Evolutionary conservation across 2,888 invertebrate genomes (phyloP).

Genomic region (Bruchidius siliquastri): DNA sequence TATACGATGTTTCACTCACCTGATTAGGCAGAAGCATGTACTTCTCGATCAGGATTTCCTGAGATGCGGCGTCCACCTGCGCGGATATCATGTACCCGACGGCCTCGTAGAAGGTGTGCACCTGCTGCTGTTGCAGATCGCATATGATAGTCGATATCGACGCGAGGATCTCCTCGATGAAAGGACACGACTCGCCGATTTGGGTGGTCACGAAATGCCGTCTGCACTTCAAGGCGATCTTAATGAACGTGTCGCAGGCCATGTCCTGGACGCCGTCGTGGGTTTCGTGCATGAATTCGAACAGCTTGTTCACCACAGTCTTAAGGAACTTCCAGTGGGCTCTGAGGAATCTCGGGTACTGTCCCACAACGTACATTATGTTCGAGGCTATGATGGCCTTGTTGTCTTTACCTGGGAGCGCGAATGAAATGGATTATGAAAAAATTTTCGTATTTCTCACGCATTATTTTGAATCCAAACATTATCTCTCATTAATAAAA

Average conservation of each 20-base stretch:
- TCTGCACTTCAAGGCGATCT: constrained; percentile 97
- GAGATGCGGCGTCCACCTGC: constrained; percentile 83
- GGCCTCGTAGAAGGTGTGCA: constrained; percentile 99
- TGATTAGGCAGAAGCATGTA: constrained; percentile 98
- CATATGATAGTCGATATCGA: constrained; percentile 97
- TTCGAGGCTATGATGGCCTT: constrained; percentile 99
- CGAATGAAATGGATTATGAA: no score
- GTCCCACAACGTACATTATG: constrained; percentile 99
- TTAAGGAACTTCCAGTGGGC: constrained; percentile 99
- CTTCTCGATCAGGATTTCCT: constrained; percentile 92
- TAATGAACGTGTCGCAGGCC: constrained; percentile 99
- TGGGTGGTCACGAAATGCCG: constrained; percentile 96
- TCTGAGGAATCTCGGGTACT: constrained; percentile 95
- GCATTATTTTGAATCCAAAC: no score
- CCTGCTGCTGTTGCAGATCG: constrained; percentile 97
- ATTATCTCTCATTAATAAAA: no score
- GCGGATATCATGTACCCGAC: constrained; percentile 99
- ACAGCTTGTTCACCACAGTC: constrained; percentile 98
- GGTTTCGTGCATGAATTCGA: constrained; percentile 99
- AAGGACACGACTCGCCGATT: constrained; percentile 93
- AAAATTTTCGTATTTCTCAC: no score
- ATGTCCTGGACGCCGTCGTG: constrained; percentile 99
- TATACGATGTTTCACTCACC: no score
- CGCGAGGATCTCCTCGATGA: constrained; percentile 96
- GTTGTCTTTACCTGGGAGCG: constrained; percentile 77